A percentile compares a stretch with the other conserved stretches of the same genome.
These are phyloP conservation scores for Odontothrips loti DNA, from an alignment of 2,888 invertebrate genomes.

Conservation along the genomic window DNA sequence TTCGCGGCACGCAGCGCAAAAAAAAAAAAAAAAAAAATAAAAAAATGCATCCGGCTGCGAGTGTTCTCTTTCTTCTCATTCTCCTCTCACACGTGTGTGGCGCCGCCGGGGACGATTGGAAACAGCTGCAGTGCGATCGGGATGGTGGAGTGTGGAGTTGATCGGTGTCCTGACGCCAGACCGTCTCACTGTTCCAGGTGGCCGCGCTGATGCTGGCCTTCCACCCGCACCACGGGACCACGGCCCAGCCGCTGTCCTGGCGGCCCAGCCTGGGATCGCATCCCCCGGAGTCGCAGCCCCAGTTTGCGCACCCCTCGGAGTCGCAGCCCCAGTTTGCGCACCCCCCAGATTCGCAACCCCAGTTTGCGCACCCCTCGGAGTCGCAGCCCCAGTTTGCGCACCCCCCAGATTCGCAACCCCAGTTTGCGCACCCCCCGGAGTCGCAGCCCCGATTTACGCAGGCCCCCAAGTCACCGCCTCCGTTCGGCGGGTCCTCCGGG, in stretches of 20 bases:
- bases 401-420: neutral
- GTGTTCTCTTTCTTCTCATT: neutral
- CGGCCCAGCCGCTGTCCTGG: neutral
- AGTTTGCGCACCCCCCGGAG: constrained; percentile 3
- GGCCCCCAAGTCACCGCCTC: neutral
- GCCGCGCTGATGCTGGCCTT: neutral
- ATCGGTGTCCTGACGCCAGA: too few species aligned
- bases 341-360: neutral
- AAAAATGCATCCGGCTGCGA: neutral
- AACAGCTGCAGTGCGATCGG: too few species aligned
- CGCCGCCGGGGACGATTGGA: too few species aligned
- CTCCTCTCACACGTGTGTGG: too few species aligned
- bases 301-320: constrained; percentile 3
- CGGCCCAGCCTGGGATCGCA: neutral
- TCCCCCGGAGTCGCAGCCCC: neutral
- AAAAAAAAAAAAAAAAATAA: too few species aligned
- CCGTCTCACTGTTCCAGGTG: neutral
- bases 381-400: neutral
- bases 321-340: constrained; percentile 3
- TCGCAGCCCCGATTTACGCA: neutral
- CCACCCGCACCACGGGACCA: neutral
- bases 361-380: constrained; percentile 9
- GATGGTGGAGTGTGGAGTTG: too few species aligned
- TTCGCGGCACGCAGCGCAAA: too few species aligned
- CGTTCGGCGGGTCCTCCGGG: neutral